Percentiles rank a stretch among this genome's conserved stretches.
phyloP scores from a whole-genome alignment of 2,888 invertebrate genomes.

The Himalopsyche japonica region DNA sequence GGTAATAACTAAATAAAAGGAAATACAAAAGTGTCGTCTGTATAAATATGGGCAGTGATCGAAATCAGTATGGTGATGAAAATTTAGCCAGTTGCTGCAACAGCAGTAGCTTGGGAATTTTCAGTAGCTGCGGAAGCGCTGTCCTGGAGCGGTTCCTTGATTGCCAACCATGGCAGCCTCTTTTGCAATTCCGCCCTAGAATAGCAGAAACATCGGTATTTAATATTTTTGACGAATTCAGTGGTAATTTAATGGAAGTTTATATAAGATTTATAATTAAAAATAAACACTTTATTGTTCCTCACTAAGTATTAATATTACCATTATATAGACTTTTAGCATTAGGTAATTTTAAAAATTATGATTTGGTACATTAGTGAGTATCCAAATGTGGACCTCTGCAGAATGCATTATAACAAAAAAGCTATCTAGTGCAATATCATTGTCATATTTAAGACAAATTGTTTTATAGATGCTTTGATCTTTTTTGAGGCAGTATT shows the following conservation, averaged over 20 bases:
- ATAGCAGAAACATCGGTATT: not conserved
- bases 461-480: not conserved
- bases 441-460: too few relatives aligned
- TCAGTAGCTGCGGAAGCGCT: constrained; percentile 62
- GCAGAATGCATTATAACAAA: too few relatives aligned
- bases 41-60: not conserved
- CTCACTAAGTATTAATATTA: too few relatives aligned
- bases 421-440: too few relatives aligned
- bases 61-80: not conserved
- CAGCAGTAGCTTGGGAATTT: constrained; percentile 51
- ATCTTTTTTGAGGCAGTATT: not conserved
- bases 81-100: constrained; percentile 46
- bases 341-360: too few relatives aligned
- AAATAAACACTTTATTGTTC: too few relatives aligned
- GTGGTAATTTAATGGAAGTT: too few relatives aligned
- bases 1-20: not conserved
- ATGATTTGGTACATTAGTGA: too few relatives aligned
- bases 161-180: constrained; percentile 77
- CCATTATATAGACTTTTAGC: too few relatives aligned
- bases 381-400: too few relatives aligned
- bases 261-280: too few relatives aligned
- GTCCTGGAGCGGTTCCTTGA: constrained; percentile 62
- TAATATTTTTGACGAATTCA: too few relatives aligned
- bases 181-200: constrained; percentile 76
- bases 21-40: not conserved